phyloP scores from a whole-genome alignment of 2,797 vertebrate genomes.

The Mycteria americana region DNA sequence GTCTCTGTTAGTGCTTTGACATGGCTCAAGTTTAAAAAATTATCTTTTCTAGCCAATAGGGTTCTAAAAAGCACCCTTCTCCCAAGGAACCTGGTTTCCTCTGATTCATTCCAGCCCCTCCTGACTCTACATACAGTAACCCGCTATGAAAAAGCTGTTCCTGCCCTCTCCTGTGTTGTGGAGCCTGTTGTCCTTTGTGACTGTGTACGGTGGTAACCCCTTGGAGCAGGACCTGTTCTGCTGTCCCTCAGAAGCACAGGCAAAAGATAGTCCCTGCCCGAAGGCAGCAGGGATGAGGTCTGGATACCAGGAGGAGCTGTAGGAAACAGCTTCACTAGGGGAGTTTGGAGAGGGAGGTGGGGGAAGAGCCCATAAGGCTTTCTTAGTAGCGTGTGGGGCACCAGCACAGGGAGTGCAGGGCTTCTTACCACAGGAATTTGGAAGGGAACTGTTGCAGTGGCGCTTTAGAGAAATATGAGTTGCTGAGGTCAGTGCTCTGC shows the following conservation, averaged over 20 bases:
- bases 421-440: conserved; percentile 20
- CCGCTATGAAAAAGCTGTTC: background rate
- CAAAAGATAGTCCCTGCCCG: background rate
- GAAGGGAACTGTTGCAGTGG: background rate
- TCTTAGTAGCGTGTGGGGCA: background rate
- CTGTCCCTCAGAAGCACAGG: background rate
- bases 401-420: background rate
- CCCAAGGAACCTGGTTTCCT: conserved; percentile 19
- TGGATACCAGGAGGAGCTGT: background rate
- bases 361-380: background rate
- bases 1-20: conserved; percentile 1
- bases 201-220: background rate
- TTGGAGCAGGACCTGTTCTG: background rate
- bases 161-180: background rate
- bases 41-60: background rate
- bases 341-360: background rate
- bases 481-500: conserved; percentile 30
- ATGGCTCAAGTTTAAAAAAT: background rate
- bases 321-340: background rate
- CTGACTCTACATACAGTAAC: background rate
- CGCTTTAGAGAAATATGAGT: background rate
- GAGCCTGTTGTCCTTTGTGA: background rate
- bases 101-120: conserved; percentile 23
- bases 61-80: background rate
- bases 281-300: background rate